phyloP scores from a whole-genome alignment of 2,888 invertebrate genomes.

The Aproaerema taeniolella region DNA sequence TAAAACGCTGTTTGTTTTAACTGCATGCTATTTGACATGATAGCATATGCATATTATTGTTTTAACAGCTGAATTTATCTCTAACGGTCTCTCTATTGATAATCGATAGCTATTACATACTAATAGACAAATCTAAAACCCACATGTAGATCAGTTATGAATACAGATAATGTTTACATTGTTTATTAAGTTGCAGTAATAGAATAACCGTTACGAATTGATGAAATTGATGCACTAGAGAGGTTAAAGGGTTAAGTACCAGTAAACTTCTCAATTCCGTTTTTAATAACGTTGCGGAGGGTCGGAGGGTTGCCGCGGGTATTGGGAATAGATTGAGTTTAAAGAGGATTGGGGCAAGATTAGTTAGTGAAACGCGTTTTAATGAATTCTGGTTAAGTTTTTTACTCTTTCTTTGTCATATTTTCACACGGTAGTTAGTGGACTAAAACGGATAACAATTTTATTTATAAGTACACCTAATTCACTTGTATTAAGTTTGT shows the following conservation, averaged over 20 bases:
- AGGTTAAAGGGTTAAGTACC: slow-evolving; percentile 64
- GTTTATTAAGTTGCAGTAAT: slow-evolving; percentile 15
- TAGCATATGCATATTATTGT: slow-evolving; percentile 14
- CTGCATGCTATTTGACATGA: slow-evolving; percentile 17
- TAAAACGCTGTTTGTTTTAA: slow-evolving; percentile 20
- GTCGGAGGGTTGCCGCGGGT: slow-evolving; percentile 9
- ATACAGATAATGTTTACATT: slow-evolving; percentile 22
- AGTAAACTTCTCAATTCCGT: slow-evolving; percentile 63
- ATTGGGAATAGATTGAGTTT: slow-evolving; percentile 28
- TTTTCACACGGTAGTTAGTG: slow-evolving; percentile 51
- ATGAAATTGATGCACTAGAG: slow-evolving; percentile 39
- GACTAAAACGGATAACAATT: too few relatives aligned
- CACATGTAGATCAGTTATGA: slow-evolving; percentile 5
- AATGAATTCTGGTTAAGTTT: slow-evolving; percentile 37
- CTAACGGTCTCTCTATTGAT: slow-evolving; percentile 4
- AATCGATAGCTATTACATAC: slow-evolving; percentile 1
- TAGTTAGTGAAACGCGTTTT: slow-evolving; percentile 36
- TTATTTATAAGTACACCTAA: too few relatives aligned
- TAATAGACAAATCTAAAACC: slow-evolving; percentile 3
- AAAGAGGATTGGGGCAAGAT: slow-evolving; percentile 31
- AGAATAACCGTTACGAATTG: slow-evolving; percentile 42
- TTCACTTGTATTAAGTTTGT: too few relatives aligned
- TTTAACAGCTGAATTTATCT: slow-evolving; percentile 3
- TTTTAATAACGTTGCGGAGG: slow-evolving; percentile 43
- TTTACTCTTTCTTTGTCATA: slow-evolving; percentile 22